Conservation (phyloP, 2,797 vertebrate genomes). For the Geotrypetes seraphini region DNA sequence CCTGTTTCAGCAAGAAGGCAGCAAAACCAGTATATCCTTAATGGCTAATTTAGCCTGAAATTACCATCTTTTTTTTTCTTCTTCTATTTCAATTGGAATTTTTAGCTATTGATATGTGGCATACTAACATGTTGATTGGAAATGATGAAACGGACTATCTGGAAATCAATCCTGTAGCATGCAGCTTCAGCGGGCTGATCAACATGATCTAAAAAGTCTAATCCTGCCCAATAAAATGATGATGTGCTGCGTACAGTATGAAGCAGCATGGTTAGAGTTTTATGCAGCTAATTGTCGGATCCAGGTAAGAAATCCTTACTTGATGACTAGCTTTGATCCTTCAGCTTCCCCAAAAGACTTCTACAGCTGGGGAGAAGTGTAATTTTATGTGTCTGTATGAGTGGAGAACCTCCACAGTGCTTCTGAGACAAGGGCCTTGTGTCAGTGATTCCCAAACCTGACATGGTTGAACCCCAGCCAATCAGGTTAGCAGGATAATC, state of each 20-base stretch:
- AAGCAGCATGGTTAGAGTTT: constrained; percentile 11
- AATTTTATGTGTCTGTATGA: too few relatives aligned
- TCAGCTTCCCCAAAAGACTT: too few relatives aligned
- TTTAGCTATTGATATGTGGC: not conserved
- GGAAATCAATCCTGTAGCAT: not conserved
- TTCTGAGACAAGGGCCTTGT: too few relatives aligned
- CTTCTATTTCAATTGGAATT: constrained; percentile 3
- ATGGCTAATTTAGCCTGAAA: not conserved
- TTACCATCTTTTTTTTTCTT: not conserved
- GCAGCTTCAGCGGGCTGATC: constrained; percentile 3
- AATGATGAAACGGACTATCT: not conserved
- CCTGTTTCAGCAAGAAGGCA: not conserved
- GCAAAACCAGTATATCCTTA: not conserved
- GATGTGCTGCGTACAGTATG: constrained; percentile 3
- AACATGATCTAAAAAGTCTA: constrained; percentile 2
- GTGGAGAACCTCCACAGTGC: too few relatives aligned
- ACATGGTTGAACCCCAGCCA: too few relatives aligned
- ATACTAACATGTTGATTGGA: not conserved
- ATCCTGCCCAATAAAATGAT: constrained; percentile 19
- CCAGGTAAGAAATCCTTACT: constrained; percentile 17
- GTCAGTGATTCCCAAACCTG: too few relatives aligned
- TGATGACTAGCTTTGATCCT: not conserved
- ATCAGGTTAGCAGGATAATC: too few relatives aligned
- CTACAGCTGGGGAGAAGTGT: too few relatives aligned
- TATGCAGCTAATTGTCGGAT: constrained; percentile 6